Percentiles rank a stretch among this genome's conserved stretches.
Evolutionary conservation across 2,888 invertebrate genomes (phyloP).

Genomic region (Rhagophthalmus giganteus): DNA sequence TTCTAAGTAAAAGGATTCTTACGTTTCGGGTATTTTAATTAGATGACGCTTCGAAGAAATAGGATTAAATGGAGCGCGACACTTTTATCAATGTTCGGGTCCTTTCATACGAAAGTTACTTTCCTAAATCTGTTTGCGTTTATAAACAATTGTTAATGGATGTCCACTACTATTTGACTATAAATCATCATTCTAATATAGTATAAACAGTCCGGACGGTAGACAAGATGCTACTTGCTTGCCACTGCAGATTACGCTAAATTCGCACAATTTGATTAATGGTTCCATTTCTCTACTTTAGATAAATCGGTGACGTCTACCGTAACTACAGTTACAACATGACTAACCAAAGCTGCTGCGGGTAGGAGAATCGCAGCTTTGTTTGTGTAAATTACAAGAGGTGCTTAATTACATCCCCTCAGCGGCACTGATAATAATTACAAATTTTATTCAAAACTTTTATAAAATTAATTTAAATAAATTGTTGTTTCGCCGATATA

Average conservation of each 20-base stretch:
- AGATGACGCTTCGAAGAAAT: slow-evolving; percentile 18
- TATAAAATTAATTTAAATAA: no score
- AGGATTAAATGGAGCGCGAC: slow-evolving; percentile 8
- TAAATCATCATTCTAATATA: slow-evolving; percentile 44
- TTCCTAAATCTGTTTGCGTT: no score
- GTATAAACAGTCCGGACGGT: slow-evolving; percentile 42
- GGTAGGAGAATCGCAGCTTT: no score
- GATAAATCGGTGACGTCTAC: slow-evolving; percentile 36
- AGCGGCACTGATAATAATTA: no score
- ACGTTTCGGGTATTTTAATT: slow-evolving; percentile 26
- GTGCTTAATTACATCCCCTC: no score
- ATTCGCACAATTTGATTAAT: slow-evolving; percentile 49
- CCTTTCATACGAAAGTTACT: no score
- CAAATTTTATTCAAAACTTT: no score
- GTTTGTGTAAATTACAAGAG: no score
- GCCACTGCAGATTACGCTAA: slow-evolving; percentile 46
- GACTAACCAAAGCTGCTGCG: slow-evolving; percentile 29
- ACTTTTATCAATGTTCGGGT: slow-evolving; percentile 18
- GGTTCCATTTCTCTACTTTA: slow-evolving; percentile 41
- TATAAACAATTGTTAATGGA: slow-evolving; percentile 41
- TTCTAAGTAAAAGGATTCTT: slow-evolving; percentile 21
- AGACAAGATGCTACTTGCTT: slow-evolving; percentile 43
- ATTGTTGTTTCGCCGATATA: no score
- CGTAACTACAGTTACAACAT: slow-evolving; percentile 38
- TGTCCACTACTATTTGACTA: slow-evolving; percentile 37